Conservation (phyloP, 2,888 invertebrate species). For the Cabera pusaria region DNA sequence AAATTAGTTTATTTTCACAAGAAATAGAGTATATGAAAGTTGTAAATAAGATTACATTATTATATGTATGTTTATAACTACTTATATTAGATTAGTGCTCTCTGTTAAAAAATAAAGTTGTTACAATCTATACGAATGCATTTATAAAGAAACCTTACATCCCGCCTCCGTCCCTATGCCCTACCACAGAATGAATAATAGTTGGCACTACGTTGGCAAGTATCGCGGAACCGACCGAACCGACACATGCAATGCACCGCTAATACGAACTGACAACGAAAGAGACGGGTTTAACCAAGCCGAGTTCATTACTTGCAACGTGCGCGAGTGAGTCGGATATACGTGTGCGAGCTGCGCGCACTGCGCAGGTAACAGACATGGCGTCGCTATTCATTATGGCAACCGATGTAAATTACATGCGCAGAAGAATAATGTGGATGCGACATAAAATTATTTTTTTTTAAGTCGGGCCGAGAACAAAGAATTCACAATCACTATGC, state of each 20-base stretch:
- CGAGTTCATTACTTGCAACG: not conserved
- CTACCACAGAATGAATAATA: too few relatives aligned
- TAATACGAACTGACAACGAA: slow-evolving; percentile 6
- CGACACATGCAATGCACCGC: slow-evolving; percentile 10
- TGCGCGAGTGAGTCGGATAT: slow-evolving; percentile 32
- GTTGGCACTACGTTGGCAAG: too few relatives aligned
- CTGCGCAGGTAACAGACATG: slow-evolving; percentile 59
- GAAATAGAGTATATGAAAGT: too few relatives aligned
- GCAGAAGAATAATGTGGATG: slow-evolving; percentile 39
- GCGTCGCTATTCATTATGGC: slow-evolving; percentile 62
- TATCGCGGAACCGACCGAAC: slow-evolving; percentile 23
- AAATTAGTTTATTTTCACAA: too few relatives aligned
- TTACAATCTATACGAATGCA: slow-evolving; percentile 16
- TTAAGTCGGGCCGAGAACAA: slow-evolving; percentile 4
- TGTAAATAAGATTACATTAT: too few relatives aligned
- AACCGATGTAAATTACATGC: slow-evolving; percentile 45
- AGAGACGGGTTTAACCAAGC: slow-evolving; percentile 3
- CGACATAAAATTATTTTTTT: slow-evolving; percentile 16
- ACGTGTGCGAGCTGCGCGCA: slow-evolving; percentile 12
- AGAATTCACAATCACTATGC: too few relatives aligned
- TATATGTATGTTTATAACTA: too few relatives aligned
- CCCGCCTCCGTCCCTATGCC: too few relatives aligned
- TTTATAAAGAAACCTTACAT: slow-evolving; percentile 10
- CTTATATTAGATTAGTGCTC: too few relatives aligned
- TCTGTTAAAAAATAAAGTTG: slow-evolving; percentile 27